phyloP scores from a whole-genome alignment of 2,888 invertebrate species.

The Smittia sp. region DNA sequence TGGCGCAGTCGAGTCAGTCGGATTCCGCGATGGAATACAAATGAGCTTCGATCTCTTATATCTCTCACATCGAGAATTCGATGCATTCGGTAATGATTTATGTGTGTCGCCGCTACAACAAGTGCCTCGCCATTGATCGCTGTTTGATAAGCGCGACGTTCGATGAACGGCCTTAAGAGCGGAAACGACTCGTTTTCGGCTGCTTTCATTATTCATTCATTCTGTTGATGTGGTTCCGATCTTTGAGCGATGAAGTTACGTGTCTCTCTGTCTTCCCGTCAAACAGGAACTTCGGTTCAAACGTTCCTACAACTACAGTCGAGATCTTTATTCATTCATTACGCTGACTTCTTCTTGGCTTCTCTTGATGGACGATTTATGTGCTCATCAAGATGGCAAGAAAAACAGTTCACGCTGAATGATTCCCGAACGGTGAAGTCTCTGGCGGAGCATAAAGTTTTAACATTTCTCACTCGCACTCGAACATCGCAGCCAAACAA shows the following conservation, averaged over 20 bases:
- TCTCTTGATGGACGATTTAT: not conserved
- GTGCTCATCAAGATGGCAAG: not conserved
- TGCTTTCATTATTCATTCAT: not conserved
- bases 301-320: constrained; percentile 26
- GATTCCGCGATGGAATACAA: not conserved
- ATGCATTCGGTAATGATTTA: constrained; percentile 3
- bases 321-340: not conserved
- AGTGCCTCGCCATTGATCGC: not conserved
- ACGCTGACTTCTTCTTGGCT: not conserved
- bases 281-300: constrained; percentile 36
- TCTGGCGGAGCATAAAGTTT: not conserved
- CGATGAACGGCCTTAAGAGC: not conserved
- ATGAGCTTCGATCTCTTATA: not conserved
- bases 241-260: no score
- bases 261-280: not conserved
- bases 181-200: not conserved
- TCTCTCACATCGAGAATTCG: not conserved
- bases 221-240: no score
- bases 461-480: not conserved
- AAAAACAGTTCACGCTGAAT: constrained; percentile 21
- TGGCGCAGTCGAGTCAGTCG: not conserved
- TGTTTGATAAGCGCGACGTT: not conserved
- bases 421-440: not conserved
- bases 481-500: not conserved
- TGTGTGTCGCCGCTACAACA: not conserved